Evolutionary conservation across 2,113 vertebrate genomes (phyloP).

Genomic region (Aspidoscelis tigris): DNA sequence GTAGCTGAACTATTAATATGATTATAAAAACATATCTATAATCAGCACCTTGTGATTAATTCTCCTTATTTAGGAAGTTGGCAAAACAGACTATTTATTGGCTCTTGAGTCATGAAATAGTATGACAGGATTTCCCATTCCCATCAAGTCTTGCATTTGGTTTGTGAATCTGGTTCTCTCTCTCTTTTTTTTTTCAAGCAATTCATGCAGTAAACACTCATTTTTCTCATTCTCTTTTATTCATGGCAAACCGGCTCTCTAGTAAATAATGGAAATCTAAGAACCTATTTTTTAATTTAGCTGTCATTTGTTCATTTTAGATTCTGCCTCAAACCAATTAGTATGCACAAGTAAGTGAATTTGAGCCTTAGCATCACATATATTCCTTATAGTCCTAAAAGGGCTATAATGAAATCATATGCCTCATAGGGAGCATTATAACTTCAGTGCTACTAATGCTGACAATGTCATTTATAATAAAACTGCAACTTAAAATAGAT

Average conservation of each 20-base stretch:
- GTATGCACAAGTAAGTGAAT: constrained; percentile 38
- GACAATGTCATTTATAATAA: constrained; percentile 46
- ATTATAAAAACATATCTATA: neutral
- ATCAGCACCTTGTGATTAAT: neutral
- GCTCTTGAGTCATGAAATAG: constrained; percentile 37
- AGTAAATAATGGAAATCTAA: constrained; percentile 44
- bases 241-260: constrained; percentile 35
- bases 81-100: neutral
- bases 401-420: constrained; percentile 13
- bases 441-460: constrained; percentile 22
- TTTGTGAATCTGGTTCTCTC: constrained; percentile 46
- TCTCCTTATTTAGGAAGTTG: neutral
- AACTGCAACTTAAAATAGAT: constrained; percentile 16
- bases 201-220: constrained; percentile 34
- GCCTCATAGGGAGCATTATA: constrained; percentile 15
- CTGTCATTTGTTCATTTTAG: constrained; percentile 12
- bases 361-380: neutral
- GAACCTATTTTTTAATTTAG: constrained; percentile 29
- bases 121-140: constrained; percentile 46
- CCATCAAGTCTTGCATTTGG: constrained; percentile 37
- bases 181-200: constrained; percentile 16
- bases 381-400: constrained; percentile 28
- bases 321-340: constrained; percentile 47
- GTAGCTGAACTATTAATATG: neutral
- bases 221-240: constrained; percentile 49